Evolutionary conservation across 1,140 invertebrate species (phyloP), one percentile per base, ranked within the genome.

Genomic region (Macrosteles quadrilineatus): DNA sequence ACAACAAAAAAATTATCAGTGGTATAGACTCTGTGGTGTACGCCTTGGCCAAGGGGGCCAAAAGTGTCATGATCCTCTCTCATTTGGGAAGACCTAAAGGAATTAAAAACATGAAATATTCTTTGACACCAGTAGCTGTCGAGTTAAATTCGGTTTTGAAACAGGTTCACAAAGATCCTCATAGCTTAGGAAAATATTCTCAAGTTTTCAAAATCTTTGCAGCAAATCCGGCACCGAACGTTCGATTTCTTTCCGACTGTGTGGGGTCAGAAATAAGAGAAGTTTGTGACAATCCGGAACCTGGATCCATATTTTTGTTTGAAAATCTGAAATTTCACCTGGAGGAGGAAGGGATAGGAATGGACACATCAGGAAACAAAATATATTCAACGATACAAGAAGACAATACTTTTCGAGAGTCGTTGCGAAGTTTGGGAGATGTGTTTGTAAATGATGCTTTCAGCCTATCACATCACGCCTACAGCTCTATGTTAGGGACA

Each of bases 391-490:
- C 90, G 59, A 85, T 89, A 55, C 91, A 87, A 66, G 87, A 89
- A 75, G 89, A 99, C 0, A 89, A 91, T 68, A 86, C 85, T 72
- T 99, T 99, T 83, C 86, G 96, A 73, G 87, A 87, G 47, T 97
- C 95, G 57, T 81, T 99, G 17, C 89, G 96, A 19, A 96, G 96
- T 78, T 84, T 99, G 23, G 98, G 96, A 11, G 98, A 99, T 85
- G 86, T 99, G 29, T 99, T 98, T 81, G 91, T 99, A 0, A 99
- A 99, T 83, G 98, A 99, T 88, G 98, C 98, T 21, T 99, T 99
- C 83, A 98, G 98, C 78, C 99, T 98, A 30, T 97, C 98, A 4
- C 98, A 99, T 83, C 87, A 98, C 78, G 97, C 97, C 32, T 98
- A 99, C 80, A 97, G 92, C 76, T 94, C 92, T 0, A 95, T 95